Evolutionary conservation across 2,888 invertebrate species (phyloP), one percentile per base, ranked within the genome.

Genomic region (Acrobasis repandana): DNA sequence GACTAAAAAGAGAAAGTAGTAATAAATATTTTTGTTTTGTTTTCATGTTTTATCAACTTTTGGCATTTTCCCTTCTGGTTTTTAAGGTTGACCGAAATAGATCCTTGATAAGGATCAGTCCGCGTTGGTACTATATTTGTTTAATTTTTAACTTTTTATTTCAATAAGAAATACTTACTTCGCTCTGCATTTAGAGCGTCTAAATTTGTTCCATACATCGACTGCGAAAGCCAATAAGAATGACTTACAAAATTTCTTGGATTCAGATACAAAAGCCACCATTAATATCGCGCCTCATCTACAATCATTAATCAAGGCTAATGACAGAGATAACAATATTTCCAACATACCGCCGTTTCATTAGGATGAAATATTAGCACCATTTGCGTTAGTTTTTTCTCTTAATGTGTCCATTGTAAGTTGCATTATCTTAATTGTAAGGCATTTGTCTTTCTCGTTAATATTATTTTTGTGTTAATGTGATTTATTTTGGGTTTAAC

Each of bases 271-370:
- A 77, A 75, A 71, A 65, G 71, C 58, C 62, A 65, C 73, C 77
- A 80, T 79, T 80, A 79, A 77, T 78, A 75, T 69, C 64, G 69
- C 68, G 63, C 67, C 68, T 69, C 64, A 66, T 65, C 61, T 57
- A 52, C 20, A 48, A 59, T 77, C 80, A 73, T 82, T 79, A 79
- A 80, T 82, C 79, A 80, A 74, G 66, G 72, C 76, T 80, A 82
- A 82, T 80, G 80, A 75, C 70, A 63, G 70, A 74, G 79, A 82
- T 80, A 76, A 77, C 79, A 80, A 81, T 77, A 77, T 73, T 71
- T 72, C 66, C 67, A 66, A 63, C 71, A 68, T 69, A 66, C 72
- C 70, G 61, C 63, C 67, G 64, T 66, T 67, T 65, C 65, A 64
- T 63, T 60, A 65, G 65, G 68, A 70, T 70, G 68, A 72, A 72